Conservation (phyloP, 1,140 invertebrate species). For the Phortica variegata region DNA sequence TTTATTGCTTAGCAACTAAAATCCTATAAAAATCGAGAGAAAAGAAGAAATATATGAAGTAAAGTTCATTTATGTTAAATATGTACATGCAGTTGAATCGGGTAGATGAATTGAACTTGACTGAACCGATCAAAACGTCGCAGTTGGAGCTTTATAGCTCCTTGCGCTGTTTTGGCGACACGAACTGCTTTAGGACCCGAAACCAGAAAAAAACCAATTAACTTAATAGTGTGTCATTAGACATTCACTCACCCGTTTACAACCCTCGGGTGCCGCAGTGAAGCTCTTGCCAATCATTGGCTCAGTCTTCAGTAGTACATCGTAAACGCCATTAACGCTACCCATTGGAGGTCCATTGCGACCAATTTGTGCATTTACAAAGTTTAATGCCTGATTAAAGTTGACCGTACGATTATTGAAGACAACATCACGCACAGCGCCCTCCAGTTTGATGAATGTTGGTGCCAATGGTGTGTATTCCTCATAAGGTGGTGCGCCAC, state of each 20-base stretch:
- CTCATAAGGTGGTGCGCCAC: slow-evolving; percentile 48
- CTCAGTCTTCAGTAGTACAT: slow-evolving; percentile 56
- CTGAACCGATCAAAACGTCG: neutral
- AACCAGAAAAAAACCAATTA: neutral
- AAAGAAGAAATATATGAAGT: slow-evolving; percentile 31
- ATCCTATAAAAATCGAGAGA: slow-evolving; percentile 55
- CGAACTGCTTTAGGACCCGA: slow-evolving; percentile 4
- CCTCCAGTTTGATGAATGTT: slow-evolving; percentile 66
- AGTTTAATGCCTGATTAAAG: slow-evolving; percentile 67
- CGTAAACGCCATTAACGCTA: slow-evolving; percentile 57
- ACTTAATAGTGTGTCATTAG: too few species aligned
- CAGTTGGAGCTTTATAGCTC: neutral
- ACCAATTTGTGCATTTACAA: slow-evolving; percentile 73
- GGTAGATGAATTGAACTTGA: neutral
- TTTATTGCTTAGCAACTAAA: slow-evolving; percentile 56
- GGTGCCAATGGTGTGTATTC: slow-evolving; percentile 43
- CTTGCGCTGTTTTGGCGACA: slow-evolving; percentile 7
- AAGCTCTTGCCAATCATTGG: slow-evolving; percentile 56
- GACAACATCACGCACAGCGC: slow-evolving; percentile 78
- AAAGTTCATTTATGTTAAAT: slow-evolving; percentile 7
- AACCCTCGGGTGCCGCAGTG: slow-evolving; percentile 56
- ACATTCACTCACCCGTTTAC: slow-evolving; percentile 55
- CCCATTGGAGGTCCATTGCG: slow-evolving; percentile 64
- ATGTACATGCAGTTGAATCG: slow-evolving; percentile 21
- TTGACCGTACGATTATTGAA: slow-evolving; percentile 72